Evolutionary conservation across 2,888 invertebrate genomes (phyloP).

Genomic region (Caenorhabditis sp.): DNA sequence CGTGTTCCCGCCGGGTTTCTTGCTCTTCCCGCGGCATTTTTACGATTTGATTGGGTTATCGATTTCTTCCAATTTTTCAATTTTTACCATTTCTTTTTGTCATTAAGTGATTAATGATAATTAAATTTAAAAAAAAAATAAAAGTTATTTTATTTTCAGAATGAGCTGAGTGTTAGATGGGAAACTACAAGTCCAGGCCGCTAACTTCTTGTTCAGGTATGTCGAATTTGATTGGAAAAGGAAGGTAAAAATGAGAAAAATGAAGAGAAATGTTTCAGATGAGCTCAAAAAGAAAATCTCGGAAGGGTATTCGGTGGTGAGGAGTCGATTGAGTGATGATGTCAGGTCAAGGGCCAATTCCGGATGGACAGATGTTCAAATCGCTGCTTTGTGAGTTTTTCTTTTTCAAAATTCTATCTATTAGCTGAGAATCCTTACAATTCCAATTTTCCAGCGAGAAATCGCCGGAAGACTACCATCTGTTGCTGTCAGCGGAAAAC

Average conservation of each 20-base stretch:
- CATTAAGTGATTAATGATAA: background rate
- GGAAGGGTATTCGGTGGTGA: slow-evolving; percentile 84
- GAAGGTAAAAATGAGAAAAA: too few species aligned
- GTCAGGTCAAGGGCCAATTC: slow-evolving; percentile 71
- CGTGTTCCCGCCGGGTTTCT: background rate
- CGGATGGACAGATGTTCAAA: slow-evolving; percentile 83
- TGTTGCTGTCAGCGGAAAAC: slow-evolving; percentile 59
- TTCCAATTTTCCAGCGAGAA: slow-evolving; percentile 71
- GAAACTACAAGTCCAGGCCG: slow-evolving; percentile 82
- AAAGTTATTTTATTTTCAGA: background rate
- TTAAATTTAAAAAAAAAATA: background rate
- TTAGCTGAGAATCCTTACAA: too few species aligned
- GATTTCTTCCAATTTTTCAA: background rate
- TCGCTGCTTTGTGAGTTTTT: slow-evolving; percentile 83
- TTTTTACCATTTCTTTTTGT: too few species aligned
- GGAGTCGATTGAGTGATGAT: slow-evolving; percentile 84
- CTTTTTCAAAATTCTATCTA: background rate
- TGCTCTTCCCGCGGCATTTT: background rate
- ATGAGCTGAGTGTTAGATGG: slow-evolving; percentile 70
- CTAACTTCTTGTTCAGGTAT: slow-evolving; percentile 80
- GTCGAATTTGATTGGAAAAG: too few species aligned
- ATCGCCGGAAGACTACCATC: slow-evolving; percentile 67
- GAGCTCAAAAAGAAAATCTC: slow-evolving; percentile 85
- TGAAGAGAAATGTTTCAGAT: slow-evolving; percentile 77
- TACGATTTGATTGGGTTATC: background rate